Conservation (phyloP, 2,113 vertebrate species). For the Brachyhypopomus gauderio region DNA sequence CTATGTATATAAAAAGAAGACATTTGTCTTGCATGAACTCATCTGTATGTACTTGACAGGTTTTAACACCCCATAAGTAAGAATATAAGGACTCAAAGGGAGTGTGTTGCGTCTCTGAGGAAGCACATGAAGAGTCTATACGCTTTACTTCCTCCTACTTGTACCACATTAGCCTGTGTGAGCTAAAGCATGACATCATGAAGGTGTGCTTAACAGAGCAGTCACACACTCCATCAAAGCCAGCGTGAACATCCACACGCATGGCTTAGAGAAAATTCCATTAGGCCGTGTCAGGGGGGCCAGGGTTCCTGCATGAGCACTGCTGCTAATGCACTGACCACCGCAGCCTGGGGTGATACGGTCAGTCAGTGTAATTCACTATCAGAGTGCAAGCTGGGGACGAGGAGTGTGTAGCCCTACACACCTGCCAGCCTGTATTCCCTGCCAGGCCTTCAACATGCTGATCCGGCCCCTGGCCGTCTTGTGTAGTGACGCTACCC, state of each 20-base stretch:
- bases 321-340: slow-evolving; percentile 45
- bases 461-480: slow-evolving; percentile 25
- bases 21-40: not conserved
- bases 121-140: not conserved
- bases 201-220: slow-evolving; percentile 1
- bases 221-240: slow-evolving; percentile 12
- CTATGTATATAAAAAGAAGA: not conserved
- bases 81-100: not conserved
- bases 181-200: not conserved
- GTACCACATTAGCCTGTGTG: not conserved
- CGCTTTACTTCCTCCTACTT: not conserved
- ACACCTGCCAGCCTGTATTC: slow-evolving; percentile 10
- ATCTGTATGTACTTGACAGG: not conserved
- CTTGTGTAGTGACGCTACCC: not conserved
- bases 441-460: slow-evolving; percentile 2
- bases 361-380: slow-evolving; percentile 43
- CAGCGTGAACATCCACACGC: slow-evolving; percentile 2
- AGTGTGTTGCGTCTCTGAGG: not conserved
- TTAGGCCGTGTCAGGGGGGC: slow-evolving; percentile 39
- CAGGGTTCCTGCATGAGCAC: slow-evolving; percentile 29
- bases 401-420: slow-evolving; percentile 8
- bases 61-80: not conserved
- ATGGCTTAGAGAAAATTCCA: slow-evolving; percentile 40
- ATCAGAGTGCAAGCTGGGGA: slow-evolving; percentile 26
- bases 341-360: slow-evolving; percentile 41